Percentiles rank a stretch among this genome's conserved stretches.
These are phyloP conservation scores for Drosophila nasuta DNA, from an alignment of 1,140 invertebrate species.

Conservation along the genomic window DNA sequence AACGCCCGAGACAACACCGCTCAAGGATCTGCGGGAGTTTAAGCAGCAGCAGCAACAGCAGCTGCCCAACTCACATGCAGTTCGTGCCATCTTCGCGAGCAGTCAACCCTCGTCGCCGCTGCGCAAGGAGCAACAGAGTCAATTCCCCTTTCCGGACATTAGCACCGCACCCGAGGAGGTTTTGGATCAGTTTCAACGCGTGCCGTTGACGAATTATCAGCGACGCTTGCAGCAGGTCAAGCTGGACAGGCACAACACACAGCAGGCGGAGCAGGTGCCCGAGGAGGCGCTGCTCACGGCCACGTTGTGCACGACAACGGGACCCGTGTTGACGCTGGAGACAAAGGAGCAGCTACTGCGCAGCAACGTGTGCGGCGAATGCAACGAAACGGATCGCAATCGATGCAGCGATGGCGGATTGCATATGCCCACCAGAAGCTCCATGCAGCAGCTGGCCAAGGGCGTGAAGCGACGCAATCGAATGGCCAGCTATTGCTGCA, in stretches of 20 bases:
- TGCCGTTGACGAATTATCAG: slow-evolving; percentile 49
- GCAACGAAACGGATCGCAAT: slow-evolving; percentile 85
- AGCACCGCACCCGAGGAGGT: slow-evolving; percentile 35
- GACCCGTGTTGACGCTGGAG: slow-evolving; percentile 15
- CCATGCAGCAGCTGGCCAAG: slow-evolving; percentile 88
- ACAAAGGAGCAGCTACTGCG: slow-evolving; percentile 28
- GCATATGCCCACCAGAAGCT: slow-evolving; percentile 87
- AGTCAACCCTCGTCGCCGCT: slow-evolving; percentile 88
- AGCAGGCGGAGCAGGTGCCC: slow-evolving; percentile 44
- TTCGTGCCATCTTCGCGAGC: slow-evolving; percentile 86
- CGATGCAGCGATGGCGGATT: slow-evolving; percentile 87
- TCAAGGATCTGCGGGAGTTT: slow-evolving; percentile 87
- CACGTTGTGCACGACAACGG: slow-evolving; percentile 16
- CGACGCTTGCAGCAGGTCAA: slow-evolving; percentile 65
- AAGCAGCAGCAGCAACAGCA: slow-evolving; percentile 64
- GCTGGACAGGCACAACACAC: slow-evolving; percentile 56
- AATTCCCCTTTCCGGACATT: slow-evolving; percentile 82
- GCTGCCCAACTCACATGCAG: slow-evolving; percentile 86
- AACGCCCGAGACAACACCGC: slow-evolving; percentile 94
- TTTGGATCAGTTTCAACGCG: slow-evolving; percentile 44
- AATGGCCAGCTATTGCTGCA: slow-evolving; percentile 78
- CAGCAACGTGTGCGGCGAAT: slow-evolving; percentile 74
- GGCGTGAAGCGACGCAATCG: slow-evolving; percentile 86
- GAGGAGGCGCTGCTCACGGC: slow-evolving; percentile 42
- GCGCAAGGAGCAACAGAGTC: slow-evolving; percentile 87